phyloP scores from a whole-genome alignment of 2,113 vertebrate genomes.

The Phyllostomus discolor region DNA sequence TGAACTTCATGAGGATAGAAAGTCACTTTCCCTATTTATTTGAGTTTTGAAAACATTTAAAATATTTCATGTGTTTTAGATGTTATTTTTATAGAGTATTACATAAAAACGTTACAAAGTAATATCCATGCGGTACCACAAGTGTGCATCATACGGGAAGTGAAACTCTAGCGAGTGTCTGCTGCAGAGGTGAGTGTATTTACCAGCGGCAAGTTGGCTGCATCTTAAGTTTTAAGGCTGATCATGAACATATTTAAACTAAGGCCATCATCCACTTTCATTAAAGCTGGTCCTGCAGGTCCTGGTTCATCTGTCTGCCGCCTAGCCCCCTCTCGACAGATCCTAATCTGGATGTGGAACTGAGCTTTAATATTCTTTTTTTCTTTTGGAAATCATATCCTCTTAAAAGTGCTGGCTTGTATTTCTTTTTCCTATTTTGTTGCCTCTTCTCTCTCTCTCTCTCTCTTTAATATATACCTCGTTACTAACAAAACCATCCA shows the following conservation, averaged over 20 bases:
- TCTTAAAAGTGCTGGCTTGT: constrained; percentile 9
- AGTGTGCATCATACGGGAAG: not conserved
- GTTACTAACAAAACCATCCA: constrained; percentile 45
- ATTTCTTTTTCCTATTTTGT: constrained; percentile 28
- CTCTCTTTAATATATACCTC: constrained; percentile 6
- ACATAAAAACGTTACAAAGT: not conserved
- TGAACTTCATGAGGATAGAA: constrained; percentile 1
- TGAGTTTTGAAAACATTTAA: not conserved
- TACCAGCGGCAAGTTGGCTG: not conserved
- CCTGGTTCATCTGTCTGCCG: not conserved
- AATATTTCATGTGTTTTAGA: not conserved
- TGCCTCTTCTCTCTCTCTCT: not conserved
- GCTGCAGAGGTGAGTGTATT: not conserved
- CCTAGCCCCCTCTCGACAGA: not conserved
- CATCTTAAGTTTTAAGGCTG: constrained; percentile 20
- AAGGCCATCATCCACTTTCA: not conserved
- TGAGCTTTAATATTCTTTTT: not conserved
- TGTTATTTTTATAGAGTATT: constrained; percentile 23
- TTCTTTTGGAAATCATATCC: not conserved
- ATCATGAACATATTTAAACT: not conserved
- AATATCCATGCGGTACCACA: not conserved
- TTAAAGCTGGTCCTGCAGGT: not conserved
- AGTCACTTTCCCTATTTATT: not conserved
- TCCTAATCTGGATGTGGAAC: not conserved
- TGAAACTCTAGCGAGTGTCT: not conserved